A percentile compares a stretch with the other conserved stretches of the same genome.
Conservation (phyloP, 2,888 invertebrate genomes). For the Plagiodera versicolora region DNA sequence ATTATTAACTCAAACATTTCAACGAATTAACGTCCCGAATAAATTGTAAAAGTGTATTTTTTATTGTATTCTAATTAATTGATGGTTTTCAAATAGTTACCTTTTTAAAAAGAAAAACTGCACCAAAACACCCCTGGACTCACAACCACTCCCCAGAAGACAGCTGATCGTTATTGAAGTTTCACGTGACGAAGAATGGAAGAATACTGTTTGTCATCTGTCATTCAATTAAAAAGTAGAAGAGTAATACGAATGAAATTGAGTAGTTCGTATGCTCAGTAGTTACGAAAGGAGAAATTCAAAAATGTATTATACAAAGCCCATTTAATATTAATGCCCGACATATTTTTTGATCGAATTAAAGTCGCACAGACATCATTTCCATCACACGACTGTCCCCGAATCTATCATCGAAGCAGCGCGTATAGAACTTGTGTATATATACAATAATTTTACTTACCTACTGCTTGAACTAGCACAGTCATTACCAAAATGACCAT, state of each 20-base stretch:
- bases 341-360: no score
- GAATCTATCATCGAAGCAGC: no score
- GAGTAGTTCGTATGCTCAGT: background rate
- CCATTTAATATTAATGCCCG: no score
- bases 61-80: slow-evolving; percentile 7
- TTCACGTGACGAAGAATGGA: slow-evolving; percentile 50
- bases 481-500: background rate
- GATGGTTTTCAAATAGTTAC: slow-evolving; percentile 28
- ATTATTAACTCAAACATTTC: background rate
- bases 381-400: no score
- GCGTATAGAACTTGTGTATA: no score
- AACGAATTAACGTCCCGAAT: background rate
- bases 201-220: slow-evolving; percentile 38
- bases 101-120: slow-evolving; percentile 33
- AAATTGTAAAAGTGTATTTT: background rate
- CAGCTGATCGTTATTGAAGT: slow-evolving; percentile 54
- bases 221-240: background rate
- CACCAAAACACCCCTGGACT: slow-evolving; percentile 48
- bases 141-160: slow-evolving; percentile 54
- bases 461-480: background rate
- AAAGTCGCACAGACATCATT: no score
- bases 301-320: no score
- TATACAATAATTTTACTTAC: no score
- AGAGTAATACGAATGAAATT: background rate
- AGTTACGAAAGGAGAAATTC: no score